Evolutionary conservation across 2,888 invertebrate species (phyloP).

Genomic region (Phragmatobia fuliginosa): DNA sequence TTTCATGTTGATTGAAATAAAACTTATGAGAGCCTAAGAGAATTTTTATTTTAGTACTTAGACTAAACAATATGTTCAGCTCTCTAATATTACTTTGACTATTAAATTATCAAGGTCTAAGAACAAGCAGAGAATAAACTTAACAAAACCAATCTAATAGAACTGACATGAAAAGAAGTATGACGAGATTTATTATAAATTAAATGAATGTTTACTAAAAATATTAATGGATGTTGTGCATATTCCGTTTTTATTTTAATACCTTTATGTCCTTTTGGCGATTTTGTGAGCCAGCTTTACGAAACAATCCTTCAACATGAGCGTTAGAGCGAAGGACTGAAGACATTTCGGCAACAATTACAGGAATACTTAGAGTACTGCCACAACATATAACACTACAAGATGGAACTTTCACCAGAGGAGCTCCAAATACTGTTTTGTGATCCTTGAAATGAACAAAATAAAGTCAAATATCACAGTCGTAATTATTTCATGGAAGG

Average conservation of each 20-base stretch:
- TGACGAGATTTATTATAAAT: not conserved
- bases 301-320: constrained; percentile 93
- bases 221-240: not conserved
- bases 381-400: constrained; percentile 89
- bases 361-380: constrained; percentile 90
- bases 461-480: constrained; percentile 1
- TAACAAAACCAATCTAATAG: not conserved
- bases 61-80: not conserved
- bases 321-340: constrained; percentile 89
- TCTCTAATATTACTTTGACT: not conserved
- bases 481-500: constrained; percentile 9
- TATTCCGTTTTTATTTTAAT: constrained; percentile 21
- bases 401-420: constrained; percentile 79
- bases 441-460: constrained; percentile 68
- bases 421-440: constrained; percentile 82
- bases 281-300: constrained; percentile 94
- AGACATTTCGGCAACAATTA: constrained; percentile 91
- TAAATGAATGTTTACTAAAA: not conserved
- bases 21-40: not conserved
- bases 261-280: constrained; percentile 94
- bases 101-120: not conserved
- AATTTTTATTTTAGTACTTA: not conserved
- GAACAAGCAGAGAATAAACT: not conserved
- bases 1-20: not conserved
- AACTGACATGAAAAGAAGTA: not conserved